Conservation (phyloP, 2,113 vertebrate species). For the Rhinoderma darwinii region DNA sequence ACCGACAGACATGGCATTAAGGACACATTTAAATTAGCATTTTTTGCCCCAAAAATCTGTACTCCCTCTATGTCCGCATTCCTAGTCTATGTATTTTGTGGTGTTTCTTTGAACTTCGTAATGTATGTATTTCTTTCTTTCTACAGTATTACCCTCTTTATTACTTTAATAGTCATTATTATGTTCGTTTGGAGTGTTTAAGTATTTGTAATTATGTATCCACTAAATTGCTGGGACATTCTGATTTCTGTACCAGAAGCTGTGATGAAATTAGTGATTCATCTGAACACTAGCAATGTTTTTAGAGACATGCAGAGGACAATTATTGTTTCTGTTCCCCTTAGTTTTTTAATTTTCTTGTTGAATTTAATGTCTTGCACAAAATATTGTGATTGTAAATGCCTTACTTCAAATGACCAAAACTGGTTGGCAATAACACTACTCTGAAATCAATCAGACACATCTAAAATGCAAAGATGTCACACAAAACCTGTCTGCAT, state of each 20-base stretch:
- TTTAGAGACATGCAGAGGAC: background rate
- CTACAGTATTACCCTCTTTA: background rate
- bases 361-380: background rate
- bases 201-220: background rate
- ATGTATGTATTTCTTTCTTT: background rate
- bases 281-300: background rate
- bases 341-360: background rate
- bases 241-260: conserved; percentile 25
- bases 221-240: background rate
- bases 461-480: background rate
- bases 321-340: conserved; percentile 11
- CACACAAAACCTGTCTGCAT: background rate
- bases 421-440: background rate
- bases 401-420: conserved; percentile 10
- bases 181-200: background rate
- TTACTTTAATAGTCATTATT: too few relatives aligned
- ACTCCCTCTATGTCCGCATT: too few relatives aligned
- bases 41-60: too few relatives aligned
- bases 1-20: too few relatives aligned
- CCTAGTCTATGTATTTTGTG: too few relatives aligned
- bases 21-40: too few relatives aligned
- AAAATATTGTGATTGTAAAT: conserved; percentile 27
- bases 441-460: background rate
- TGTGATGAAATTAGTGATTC: conserved; percentile 28
- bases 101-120: too few relatives aligned